Percentiles rank a stretch among this genome's conserved stretches.
These are phyloP conservation scores for Amphipyra berbera DNA, from an alignment of 2,888 invertebrate genomes.

Conservation along the genomic window DNA sequence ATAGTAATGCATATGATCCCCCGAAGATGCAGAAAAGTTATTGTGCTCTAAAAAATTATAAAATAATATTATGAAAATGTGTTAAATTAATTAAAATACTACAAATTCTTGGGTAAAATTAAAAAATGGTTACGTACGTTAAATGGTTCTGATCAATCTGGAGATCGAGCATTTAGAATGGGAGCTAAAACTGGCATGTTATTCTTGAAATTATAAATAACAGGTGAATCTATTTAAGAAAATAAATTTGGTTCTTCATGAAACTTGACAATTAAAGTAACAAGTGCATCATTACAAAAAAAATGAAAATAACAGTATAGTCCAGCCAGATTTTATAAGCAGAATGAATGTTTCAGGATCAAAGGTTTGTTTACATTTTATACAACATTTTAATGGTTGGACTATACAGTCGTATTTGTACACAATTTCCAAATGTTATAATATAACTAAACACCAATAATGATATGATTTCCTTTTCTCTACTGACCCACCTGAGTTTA, in stretches of 20 bases:
- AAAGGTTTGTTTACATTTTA: no score
- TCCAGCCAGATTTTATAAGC: no score
- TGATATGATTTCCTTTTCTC: constrained; percentile 15
- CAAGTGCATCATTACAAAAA: not conserved
- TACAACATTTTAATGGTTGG: no score
- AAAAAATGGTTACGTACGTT: constrained; percentile 46
- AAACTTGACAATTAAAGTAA: not conserved
- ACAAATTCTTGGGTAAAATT: constrained; percentile 22
- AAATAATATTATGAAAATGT: constrained; percentile 1
- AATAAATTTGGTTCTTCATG: not conserved
- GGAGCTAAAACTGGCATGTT: constrained; percentile 23
- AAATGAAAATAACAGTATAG: not conserved
- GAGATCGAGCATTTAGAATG: constrained; percentile 30
- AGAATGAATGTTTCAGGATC: not conserved
- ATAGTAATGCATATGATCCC: constrained; percentile 46
- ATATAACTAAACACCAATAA: constrained; percentile 23
- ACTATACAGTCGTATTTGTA: not conserved
- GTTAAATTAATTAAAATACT: constrained; percentile 30
- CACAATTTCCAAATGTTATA: not conserved
- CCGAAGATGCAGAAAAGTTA: constrained; percentile 18
- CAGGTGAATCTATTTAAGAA: not conserved
- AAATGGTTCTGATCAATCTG: constrained; percentile 31
- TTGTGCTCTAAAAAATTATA: constrained; percentile 31
- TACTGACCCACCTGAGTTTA: constrained; percentile 66
- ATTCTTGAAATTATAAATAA: constrained; percentile 9